Percentiles rank a stretch among this genome's conserved stretches.
Evolutionary conservation across 2,113 vertebrate genomes (phyloP).

Genomic region (Chaetura pelagica): DNA sequence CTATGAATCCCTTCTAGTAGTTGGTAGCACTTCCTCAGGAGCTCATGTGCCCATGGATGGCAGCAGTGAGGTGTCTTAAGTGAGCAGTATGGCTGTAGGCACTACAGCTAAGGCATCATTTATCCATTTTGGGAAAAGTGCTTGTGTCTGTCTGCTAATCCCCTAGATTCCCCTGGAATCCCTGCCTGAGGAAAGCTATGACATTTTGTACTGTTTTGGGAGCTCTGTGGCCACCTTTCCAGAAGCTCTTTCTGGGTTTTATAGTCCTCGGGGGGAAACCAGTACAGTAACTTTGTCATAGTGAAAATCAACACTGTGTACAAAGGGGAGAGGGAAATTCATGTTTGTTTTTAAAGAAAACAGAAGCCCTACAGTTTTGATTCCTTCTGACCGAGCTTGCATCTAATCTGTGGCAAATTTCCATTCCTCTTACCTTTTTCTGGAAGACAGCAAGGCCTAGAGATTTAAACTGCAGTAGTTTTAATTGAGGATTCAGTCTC

Average conservation of each 20-base stretch:
- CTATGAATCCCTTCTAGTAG: not conserved
- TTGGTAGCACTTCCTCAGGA: not conserved
- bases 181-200: constrained; percentile 1
- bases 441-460: not conserved
- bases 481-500: not conserved
- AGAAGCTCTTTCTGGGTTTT: not conserved
- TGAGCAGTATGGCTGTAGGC: not conserved
- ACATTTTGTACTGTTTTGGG: not conserved
- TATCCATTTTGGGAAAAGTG: not conserved
- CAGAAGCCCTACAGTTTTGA: not conserved
- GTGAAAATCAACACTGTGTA: not conserved
- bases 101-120: not conserved
- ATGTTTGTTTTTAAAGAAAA: not conserved
- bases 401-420: not conserved
- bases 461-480: not conserved
- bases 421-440: not conserved
- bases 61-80: not conserved
- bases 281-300: not conserved
- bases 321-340: not conserved
- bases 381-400: not conserved
- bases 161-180: not conserved
- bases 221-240: not conserved
- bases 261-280: not conserved
- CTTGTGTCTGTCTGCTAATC: not conserved
- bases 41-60: not conserved